phyloP scores from a whole-genome alignment of 2,797 vertebrate species.

The Ambastaia sidthimunki region DNA sequence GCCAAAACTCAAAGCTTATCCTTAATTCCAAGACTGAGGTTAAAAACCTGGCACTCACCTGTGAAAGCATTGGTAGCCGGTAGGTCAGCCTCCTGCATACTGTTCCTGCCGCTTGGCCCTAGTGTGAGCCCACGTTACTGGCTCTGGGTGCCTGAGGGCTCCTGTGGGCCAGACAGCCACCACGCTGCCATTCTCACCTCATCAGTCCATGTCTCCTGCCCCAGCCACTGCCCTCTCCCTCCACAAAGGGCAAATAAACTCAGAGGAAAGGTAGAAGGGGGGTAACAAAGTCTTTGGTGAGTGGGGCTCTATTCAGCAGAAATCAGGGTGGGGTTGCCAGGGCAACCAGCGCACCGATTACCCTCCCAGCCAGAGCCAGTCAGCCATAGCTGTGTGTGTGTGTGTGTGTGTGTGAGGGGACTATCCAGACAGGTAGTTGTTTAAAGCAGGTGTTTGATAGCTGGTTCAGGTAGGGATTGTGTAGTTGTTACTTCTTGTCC shows the following conservation, averaged over 20 bases:
- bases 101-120: conserved; percentile 68
- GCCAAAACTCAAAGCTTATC: not conserved
- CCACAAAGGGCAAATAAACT: conserved; percentile 34
- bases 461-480: conserved; percentile 48
- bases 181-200: conserved; percentile 87
- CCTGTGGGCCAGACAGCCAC: conserved; percentile 77
- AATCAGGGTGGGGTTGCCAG: conserved; percentile 47
- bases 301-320: conserved; percentile 21
- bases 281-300: conserved; percentile 32
- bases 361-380: conserved; percentile 80
- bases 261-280: conserved; percentile 23
- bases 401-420: conserved; percentile 8
- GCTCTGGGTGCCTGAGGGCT: conserved; percentile 72
- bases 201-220: conserved; percentile 76
- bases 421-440: conserved; percentile 59
- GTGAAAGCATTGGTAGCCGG: conserved; percentile 64
- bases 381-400: conserved; percentile 73
- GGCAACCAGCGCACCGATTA: conserved; percentile 66
- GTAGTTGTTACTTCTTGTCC: conserved; percentile 44
- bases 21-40: not conserved
- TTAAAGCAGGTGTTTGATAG: conserved; percentile 49
- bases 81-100: conserved; percentile 64
- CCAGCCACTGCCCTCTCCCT: conserved; percentile 58
- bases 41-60: conserved; percentile 51
- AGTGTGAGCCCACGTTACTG: conserved; percentile 77